Percentiles rank a stretch among this genome's conserved stretches.
Conservation (phyloP, 2,797 vertebrate species). For the Lutjanus argentimaculatus region DNA sequence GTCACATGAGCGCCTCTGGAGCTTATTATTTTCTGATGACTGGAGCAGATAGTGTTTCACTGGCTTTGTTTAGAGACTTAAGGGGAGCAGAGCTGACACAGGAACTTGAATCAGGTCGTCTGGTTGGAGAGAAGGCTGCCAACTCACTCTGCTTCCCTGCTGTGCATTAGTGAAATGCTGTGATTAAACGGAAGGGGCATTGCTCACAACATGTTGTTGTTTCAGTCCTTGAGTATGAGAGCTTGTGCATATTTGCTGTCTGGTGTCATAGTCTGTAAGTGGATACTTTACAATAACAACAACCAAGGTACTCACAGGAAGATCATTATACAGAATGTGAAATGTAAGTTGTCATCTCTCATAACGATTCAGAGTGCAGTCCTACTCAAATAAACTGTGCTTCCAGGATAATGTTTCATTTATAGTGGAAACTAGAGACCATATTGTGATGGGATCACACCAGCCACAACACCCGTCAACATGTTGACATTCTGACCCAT, state of each 20-base stretch:
- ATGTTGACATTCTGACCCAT: no score
- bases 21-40: conserved; percentile 38
- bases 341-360: conserved; percentile 7
- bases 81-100: conserved; percentile 29
- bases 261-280: conserved; percentile 34
- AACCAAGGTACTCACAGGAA: conserved; percentile 18
- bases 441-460: no score
- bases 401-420: conserved; percentile 10
- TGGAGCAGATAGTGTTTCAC: conserved; percentile 17
- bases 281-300: conserved; percentile 20
- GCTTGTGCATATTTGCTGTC: conserved; percentile 43
- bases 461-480: no score
- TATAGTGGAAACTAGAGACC: not conserved
- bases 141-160: conserved; percentile 49
- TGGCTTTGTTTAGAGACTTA: conserved; percentile 29
- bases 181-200: conserved; percentile 62
- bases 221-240: conserved; percentile 30
- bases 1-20: conserved; percentile 10
- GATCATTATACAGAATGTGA: conserved; percentile 6
- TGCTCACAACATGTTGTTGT: conserved; percentile 59
- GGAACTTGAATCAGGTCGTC: conserved; percentile 24
- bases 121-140: conserved; percentile 41
- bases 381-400: not conserved
- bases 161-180: conserved; percentile 64
- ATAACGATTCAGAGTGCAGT: not conserved